Base-by-base conservation (phyloP, 1,140 invertebrate species). In the Tetranychus cinnabarinus region DNA sequence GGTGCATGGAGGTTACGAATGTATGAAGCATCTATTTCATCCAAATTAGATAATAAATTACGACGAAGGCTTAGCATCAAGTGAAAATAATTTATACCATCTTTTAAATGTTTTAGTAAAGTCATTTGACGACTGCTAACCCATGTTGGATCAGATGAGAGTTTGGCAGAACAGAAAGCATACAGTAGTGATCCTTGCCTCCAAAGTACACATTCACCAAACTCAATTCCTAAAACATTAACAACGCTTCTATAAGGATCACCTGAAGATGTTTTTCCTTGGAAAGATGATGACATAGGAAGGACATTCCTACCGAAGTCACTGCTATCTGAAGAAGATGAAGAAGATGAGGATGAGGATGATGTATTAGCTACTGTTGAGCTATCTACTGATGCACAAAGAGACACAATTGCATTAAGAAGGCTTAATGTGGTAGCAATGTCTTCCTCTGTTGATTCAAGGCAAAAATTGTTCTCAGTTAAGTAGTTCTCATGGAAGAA, bases 201-300 rank as follows among this genome's bases (percentile, higher is more conserved):
- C 60, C 60, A 61, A 10, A 46, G 54, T 6, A 61, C 31, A 47
- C 60, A 61, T 56, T 61, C 60, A 52, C 50, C 58, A 34, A 46
- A 59, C 15, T 59, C 58, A 46, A 59, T 47, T 45, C 58, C 58
- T 8, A 59, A 35, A 34, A 59, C 58, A 59, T 59, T 59, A 33
- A 59, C 36, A 33, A 59, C 58, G 23, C 37, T 10, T 47, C 33
- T 15, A 31, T 46, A 47, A 3, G 58, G 42, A 59, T 45, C 35
- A 57, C 35, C 56, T 35, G 34, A 39, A 13, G 6, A 31, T 57
- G 39, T 45, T 36, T 57, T 36, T 12, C 13, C 34, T 34, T 57
- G 31, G 56, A 35, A 8, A 13, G 34, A 36, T 35, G 35, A 8
- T 34, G 56, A 45, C 10, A 23, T 15, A 33, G 6, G 15, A 23